Evolutionary conservation across 2,113 vertebrate species (phyloP), one percentile per base, ranked within the genome.

Genomic region (Gila orcuttii): DNA sequence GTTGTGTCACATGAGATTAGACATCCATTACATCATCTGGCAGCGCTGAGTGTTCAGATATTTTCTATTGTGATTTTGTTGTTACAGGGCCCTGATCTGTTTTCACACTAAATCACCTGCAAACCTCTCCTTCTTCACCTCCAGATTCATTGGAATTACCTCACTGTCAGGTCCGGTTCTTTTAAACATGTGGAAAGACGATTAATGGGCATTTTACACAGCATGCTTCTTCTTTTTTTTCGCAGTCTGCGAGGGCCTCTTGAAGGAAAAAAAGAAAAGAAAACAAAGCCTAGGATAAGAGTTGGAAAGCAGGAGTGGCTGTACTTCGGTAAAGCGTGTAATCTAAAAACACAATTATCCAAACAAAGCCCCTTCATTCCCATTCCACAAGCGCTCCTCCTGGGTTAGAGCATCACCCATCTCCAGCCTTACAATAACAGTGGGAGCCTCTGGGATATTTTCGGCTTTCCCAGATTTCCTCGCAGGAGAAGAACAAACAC

Each of bases 361-460:
- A 94, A 95, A 95, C 93, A 94, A 93, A 92, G 86, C 77, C 88
- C 39, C 83, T 93, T 91, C 91, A 86, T 90, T 90, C 87, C 89
- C 84, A 91, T 90, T 91, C 85, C 28, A 90, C 90, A 90, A 74
- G 93, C 90, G 11, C 93, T 92, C 91, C 88, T 85, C 89, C 79
- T 88, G 90, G 92, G 90, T 92, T 94, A 93, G 88, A 90, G 92
- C 93, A 94, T 95, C 93, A 92, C 94, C 93, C 92, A 91, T 90
- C 92, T 93, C 91, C 28, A 92, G 92, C 92, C 94, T 90, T 94
- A 91, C 92, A 94, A 95, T 90, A 96, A 95, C 93, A 94, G 73
- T 62, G 77, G 86, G 88, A 93, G 93, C 91, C 92, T 91, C 60
- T 28, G 69, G 82, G 93, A 90, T 95, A 94, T 95, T 94, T 95